Evolutionary conservation across 2,797 vertebrate genomes (phyloP).

Genomic region (Heliangelus exortis): DNA sequence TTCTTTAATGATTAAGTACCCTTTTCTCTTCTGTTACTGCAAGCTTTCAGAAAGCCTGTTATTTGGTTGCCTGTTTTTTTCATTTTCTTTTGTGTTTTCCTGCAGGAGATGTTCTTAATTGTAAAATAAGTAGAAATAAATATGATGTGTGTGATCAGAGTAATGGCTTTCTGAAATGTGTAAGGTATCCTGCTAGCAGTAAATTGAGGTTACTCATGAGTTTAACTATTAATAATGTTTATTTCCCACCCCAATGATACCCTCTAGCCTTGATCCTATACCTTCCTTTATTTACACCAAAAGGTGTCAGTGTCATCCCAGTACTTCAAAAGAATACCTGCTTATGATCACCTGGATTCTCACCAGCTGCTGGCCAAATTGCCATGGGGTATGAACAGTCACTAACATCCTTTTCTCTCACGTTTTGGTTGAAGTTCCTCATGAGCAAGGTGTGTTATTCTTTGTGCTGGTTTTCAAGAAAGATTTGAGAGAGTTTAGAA

Average conservation of each 20-base stretch:
- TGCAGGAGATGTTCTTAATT: slow-evolving; percentile 23
- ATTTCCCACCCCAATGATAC: not conserved
- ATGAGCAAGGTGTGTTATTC: not conserved
- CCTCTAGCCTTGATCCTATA: not conserved
- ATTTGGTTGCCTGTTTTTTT: not conserved
- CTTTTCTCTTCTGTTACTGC: slow-evolving; percentile 39
- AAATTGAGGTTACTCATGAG: not conserved
- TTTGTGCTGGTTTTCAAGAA: not conserved
- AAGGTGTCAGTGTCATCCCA: not conserved
- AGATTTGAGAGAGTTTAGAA: not conserved
- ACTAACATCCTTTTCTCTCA: not conserved
- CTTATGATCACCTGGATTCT: not conserved
- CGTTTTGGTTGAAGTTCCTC: not conserved
- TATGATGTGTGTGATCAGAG: not conserved
- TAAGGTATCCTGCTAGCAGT: not conserved
- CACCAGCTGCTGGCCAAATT: not conserved
- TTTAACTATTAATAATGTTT: not conserved
- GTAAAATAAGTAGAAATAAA: slow-evolving; percentile 44
- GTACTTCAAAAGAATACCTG: not conserved
- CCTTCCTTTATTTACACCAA: not conserved
- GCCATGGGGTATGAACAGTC: fast-evolving
- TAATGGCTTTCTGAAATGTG: slow-evolving; percentile 1
- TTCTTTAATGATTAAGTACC: slow-evolving; percentile 38
- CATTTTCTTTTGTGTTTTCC: slow-evolving; percentile 17
- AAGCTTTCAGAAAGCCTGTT: slow-evolving; percentile 23